A percentile compares a stretch with the other conserved stretches of the same genome.
phyloP scores from a whole-genome alignment of 2,113 vertebrate species.

The Colossoma macropomum region DNA sequence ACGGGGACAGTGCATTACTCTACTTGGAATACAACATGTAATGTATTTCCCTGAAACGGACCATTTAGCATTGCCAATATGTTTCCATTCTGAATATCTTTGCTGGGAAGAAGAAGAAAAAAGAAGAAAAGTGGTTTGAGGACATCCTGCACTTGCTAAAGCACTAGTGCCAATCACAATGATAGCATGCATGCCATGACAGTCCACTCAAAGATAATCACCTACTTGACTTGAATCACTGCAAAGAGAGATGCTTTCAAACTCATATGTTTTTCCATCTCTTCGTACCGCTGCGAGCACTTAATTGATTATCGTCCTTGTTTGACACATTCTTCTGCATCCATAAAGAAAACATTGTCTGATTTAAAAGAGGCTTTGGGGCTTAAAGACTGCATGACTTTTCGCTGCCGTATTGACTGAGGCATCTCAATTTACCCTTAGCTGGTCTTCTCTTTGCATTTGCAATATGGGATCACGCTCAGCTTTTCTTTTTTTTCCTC shows the following conservation, averaged over 20 bases:
- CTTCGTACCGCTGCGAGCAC: conserved; percentile 19
- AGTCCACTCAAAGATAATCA: conserved; percentile 24
- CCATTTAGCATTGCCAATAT: background rate
- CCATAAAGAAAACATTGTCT: conserved; percentile 29
- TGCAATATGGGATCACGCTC: conserved; percentile 62
- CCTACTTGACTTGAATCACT: conserved; percentile 24
- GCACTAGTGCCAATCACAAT: conserved; percentile 15
- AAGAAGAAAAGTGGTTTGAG: conserved; percentile 7
- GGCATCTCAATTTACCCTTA: conserved; percentile 68
- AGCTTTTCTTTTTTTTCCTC: conserved; percentile 38
- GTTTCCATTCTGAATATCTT: background rate
- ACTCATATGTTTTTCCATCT: conserved; percentile 22
- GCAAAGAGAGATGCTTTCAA: conserved; percentile 15
- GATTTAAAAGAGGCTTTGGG: conserved; percentile 24
- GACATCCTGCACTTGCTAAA: conserved; percentile 21
- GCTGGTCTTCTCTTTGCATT: conserved; percentile 58
- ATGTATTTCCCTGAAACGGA: background rate
- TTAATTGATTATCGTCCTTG: conserved; percentile 47
- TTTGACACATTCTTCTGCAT: conserved; percentile 33
- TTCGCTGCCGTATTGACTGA: conserved; percentile 59
- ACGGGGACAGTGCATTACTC: background rate
- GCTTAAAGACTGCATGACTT: conserved; percentile 42
- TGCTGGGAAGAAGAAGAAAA: background rate
- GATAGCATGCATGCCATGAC: conserved; percentile 18
- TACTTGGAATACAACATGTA: background rate